Evolutionary conservation across 2,797 vertebrate genomes (phyloP), one percentile per base, ranked within the genome.

Genomic region (Coilia nasus): DNA sequence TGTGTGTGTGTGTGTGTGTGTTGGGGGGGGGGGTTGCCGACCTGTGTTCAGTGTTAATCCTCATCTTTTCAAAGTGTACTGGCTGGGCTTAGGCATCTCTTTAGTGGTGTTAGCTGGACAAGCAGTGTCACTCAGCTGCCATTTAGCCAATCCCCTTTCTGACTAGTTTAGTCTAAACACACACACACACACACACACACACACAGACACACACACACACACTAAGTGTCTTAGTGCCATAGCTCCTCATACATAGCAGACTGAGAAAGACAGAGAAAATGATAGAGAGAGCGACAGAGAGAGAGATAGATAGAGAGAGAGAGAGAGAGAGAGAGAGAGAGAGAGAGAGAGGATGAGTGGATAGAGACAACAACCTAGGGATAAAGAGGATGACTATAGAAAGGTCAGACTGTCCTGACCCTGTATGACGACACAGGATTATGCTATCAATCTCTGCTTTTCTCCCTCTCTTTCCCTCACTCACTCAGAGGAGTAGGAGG

Each of bases 301-400:
- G 86, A 75, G 57, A n/a, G 80, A 85, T 23, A 7, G 62, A 83
- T 71, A 60, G 19, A 60, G 19, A 64, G 5, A n/a, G 1, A 64
- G n/a, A 64, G 60, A 62, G 17, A 35, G 47, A 78, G n/a, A 50
- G n/a, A 14, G 21, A 67, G 59, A 35, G 19, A 44, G 67, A 87
- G 83, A 50, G 71, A 46, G 50, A 82, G 82, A 67, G 60, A 62
- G 60, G 21, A 62, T 87, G 60, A 82, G 47, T 85, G 56, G 64
- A 88, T 21, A 57, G 54, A 81, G 6, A 7, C 17, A 85, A 56
- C 87, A 85, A 81, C 78, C 0, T 23, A 59, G 41, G 23, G 71
- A 88, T 64, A 31, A 89, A 60, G 86, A 87, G 87, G 47, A 83
- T 83, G 78, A 83, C 85, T 90, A 88, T 91, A 89, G 91, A 86